Evolutionary conservation across 2,888 invertebrate genomes (phyloP), one percentile per base, ranked within the genome.

Genomic region (Acrobasis consociella): DNA sequence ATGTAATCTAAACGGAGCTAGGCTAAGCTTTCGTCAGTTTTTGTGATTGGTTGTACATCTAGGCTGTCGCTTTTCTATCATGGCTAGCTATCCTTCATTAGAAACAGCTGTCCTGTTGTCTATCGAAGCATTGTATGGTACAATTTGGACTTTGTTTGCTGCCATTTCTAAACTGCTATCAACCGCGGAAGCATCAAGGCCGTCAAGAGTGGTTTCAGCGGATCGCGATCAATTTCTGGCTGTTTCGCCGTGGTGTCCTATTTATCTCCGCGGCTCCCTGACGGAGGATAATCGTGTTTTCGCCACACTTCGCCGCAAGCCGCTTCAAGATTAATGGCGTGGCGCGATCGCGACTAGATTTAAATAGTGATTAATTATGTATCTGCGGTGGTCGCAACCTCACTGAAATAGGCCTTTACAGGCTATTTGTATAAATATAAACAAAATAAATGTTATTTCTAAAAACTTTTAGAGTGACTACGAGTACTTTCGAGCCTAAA

Each of bases 331-430:
- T 56, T 56, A 56, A 62, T 55, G 50, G 22, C 37, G 55, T 37
- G 17, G 13, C 10, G 46, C 17, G 58, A 46, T 42, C 56, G 42
- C 42, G 56, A 56, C 51, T 60, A 51, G 51, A 50, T 60, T 51
- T 60, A 60, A 60, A 60, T 60, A 60, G 51, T 60, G 60, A 60
- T 60, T 60, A 60, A 60, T 59, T 39, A 51, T 51, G 51, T 39
- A 60, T 38, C 50, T 7, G 39, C 60, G 17, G 37, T 52, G 51
- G 60, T 52, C 60, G 37, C 16, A 16, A 51, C 51, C 22, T 5
- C 1, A 15, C n/a, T 55, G 9, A 38, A 13, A 38, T 53, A 17
- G 56, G 42, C 56, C 42, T 56, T 39, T 42, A 31, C 31, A 31
- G 31, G 5, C 8, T 31, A 31, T 31, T 31, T 31, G 31, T 31